Percentiles rank a stretch among this genome's conserved stretches.
Conservation (phyloP, 1,140 invertebrate genomes). For the Drosophila mauritiana region DNA sequence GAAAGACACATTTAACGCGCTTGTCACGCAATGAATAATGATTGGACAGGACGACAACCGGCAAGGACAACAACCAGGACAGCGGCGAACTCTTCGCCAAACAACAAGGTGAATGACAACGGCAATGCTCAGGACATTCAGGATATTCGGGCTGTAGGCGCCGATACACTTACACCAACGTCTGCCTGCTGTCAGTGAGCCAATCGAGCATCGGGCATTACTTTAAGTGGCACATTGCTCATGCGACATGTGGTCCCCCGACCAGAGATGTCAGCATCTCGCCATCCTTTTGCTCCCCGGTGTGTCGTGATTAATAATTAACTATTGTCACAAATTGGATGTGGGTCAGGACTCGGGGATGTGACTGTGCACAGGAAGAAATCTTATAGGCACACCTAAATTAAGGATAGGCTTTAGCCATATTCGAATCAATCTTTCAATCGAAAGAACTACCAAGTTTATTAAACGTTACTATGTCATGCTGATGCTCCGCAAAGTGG, state of each 20-base stretch:
- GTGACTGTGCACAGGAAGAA: constrained; percentile 9
- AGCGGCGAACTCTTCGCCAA: constrained; percentile 5
- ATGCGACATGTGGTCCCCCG: constrained; percentile 64
- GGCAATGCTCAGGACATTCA: constrained; percentile 7
- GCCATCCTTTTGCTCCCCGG: constrained; percentile 15
- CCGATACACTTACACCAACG: constrained; percentile 50
- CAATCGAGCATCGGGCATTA: constrained; percentile 72
- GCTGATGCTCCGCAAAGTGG: not conserved
- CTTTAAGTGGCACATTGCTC: constrained; percentile 80
- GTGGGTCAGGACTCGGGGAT: constrained; percentile 10
- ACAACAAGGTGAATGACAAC: constrained; percentile 24
- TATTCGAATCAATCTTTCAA: too few species aligned
- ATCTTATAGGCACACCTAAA: not conserved
- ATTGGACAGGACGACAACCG: constrained; percentile 61
- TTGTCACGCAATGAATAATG: constrained; percentile 83
- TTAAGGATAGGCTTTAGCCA: too few species aligned
- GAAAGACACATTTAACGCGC: constrained; percentile 73
- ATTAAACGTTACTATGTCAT: not conserved
- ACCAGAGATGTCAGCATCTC: constrained; percentile 23
- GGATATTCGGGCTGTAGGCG: not conserved
- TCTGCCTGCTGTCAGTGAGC: constrained; percentile 64
- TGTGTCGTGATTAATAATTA: constrained; percentile 73
- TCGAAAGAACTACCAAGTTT: too few species aligned
- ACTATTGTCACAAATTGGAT: constrained; percentile 68
- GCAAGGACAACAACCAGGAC: constrained; percentile 33